These are phyloP conservation scores for Melanotaenia maccullochi DNA, from an alignment of 2,797 vertebrate species.

Conservation along the genomic window DNA sequence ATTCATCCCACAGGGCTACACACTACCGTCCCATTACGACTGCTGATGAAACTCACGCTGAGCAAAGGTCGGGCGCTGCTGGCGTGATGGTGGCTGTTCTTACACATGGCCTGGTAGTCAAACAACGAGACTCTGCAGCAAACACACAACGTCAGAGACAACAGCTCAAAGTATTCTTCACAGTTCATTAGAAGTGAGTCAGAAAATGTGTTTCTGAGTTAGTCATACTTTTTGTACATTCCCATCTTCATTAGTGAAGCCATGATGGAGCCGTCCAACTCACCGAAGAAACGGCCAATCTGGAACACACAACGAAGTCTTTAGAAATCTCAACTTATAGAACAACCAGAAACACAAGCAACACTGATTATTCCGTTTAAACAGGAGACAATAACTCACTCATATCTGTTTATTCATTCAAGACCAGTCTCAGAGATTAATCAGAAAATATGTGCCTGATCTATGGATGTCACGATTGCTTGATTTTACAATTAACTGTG, in stretches of 20 bases:
- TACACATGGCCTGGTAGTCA: conserved; percentile 98
- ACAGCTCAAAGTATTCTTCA: not conserved
- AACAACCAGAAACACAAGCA: not conserved
- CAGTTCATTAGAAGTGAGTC: not conserved
- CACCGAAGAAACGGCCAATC: conserved; percentile 93
- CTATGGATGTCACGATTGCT: too few species aligned
- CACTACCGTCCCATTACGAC: not conserved
- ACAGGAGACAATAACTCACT: too few species aligned
- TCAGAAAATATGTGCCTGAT: too few species aligned
- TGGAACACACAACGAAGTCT: conserved; percentile 63
- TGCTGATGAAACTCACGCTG: conserved; percentile 85
- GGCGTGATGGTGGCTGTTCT: conserved; percentile 84
- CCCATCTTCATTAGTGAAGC: conserved; percentile 91
- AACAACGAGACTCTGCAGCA: conserved; percentile 89
- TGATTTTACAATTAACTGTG: too few species aligned
- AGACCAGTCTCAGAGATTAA: too few species aligned
- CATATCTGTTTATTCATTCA: too few species aligned
- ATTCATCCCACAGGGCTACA: too few species aligned
- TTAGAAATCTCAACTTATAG: not conserved
- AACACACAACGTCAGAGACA: not conserved
- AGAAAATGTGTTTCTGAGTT: not conserved
- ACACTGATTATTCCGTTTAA: too few species aligned
- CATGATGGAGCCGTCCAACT: conserved; percentile 93
- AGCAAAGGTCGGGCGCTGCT: conserved; percentile 86
- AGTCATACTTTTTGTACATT: conserved; percentile 87